phyloP scores from a whole-genome alignment of 2,888 invertebrate species.

The Melinaea marsaeus region DNA sequence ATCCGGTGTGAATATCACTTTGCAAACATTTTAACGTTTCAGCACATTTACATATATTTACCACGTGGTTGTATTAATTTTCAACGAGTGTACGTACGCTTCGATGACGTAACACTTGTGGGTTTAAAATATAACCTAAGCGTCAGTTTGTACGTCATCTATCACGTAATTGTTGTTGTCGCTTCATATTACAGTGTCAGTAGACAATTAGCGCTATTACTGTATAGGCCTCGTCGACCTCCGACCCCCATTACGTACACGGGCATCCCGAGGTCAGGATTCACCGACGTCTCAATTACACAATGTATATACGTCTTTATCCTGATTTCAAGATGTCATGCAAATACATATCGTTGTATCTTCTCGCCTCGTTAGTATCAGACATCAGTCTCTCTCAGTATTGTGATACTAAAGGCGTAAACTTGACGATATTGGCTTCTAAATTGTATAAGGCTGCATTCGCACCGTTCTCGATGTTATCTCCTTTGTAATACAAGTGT shows the following conservation, averaged over 20 bases:
- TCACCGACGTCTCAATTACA: conserved; percentile 10
- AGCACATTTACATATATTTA: conserved; percentile 29
- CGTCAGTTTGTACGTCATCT: conserved; percentile 44
- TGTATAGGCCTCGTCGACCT: conserved; percentile 45
- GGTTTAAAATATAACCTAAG: conserved; percentile 31
- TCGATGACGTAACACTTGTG: conserved; percentile 23
- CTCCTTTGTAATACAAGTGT: conserved; percentile 52
- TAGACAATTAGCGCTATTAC: conserved; percentile 61
- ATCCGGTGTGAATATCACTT: conserved; percentile 21
- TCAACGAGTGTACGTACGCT: conserved; percentile 20
- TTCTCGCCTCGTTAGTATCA: conserved; percentile 46
- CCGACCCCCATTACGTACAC: conserved; percentile 46
- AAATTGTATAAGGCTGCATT: conserved; percentile 34
- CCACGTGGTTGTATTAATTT: conserved; percentile 22
- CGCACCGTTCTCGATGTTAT: conserved; percentile 41
- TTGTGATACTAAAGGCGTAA: conserved; percentile 32
- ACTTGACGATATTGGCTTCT: conserved; percentile 35
- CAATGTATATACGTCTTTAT: conserved; percentile 19
- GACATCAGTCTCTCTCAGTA: conserved; percentile 34
- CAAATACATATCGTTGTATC: conserved; percentile 71
- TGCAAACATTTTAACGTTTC: conserved; percentile 25
- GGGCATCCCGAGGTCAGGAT: conserved; percentile 46
- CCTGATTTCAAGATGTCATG: conserved; percentile 50
- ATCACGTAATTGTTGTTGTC: conserved; percentile 67
- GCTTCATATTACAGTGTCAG: conserved; percentile 61